A percentile compares a stretch with the other conserved stretches of the same genome.
These are phyloP conservation scores for Hycleus cichorii DNA, from an alignment of 1,140 invertebrate genomes.

Conservation along the genomic window DNA sequence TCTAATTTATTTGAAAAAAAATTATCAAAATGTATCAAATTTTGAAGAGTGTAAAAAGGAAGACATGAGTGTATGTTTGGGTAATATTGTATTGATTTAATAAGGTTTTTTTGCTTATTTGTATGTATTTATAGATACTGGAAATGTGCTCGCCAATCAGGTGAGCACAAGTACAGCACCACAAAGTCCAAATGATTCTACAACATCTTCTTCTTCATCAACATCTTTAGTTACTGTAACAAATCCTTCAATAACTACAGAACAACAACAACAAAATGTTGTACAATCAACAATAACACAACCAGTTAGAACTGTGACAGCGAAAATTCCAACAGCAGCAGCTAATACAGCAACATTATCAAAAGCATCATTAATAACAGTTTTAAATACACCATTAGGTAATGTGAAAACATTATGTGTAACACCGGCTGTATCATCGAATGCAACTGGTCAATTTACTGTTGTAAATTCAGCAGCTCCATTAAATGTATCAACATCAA, in stretches of 20 bases:
- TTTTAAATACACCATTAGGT: conserved; percentile 38
- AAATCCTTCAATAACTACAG: background rate
- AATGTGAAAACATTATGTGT: conserved; percentile 36
- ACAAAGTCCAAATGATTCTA: background rate
- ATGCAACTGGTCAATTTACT: conserved; percentile 32
- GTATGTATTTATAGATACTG: conserved; percentile 20
- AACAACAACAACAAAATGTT: conserved; percentile 1
- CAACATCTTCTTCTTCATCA: background rate
- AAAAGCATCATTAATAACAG: conserved; percentile 34
- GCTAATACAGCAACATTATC: conserved; percentile 21
- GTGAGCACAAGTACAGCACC: conserved; percentile 20
- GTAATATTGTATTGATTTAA: conserved; percentile 3
- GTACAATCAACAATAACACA: background rate
- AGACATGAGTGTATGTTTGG: conserved; percentile 39
- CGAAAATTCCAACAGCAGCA: conserved; percentile 23
- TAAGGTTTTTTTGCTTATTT: conserved; percentile 3
- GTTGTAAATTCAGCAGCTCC: conserved; percentile 30
- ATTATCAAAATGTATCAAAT: conserved; percentile 14
- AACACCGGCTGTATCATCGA: conserved; percentile 25
- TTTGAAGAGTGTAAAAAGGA: conserved; percentile 3
- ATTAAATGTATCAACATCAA: conserved; percentile 23
- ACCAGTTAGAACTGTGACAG: conserved; percentile 18
- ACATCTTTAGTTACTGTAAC: background rate
- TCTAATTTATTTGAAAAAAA: too few species aligned
- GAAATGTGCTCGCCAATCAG: conserved; percentile 24